Evolutionary conservation across 2,888 invertebrate species (phyloP), one percentile per base, ranked within the genome.

Genomic region (Idaea aversata): DNA sequence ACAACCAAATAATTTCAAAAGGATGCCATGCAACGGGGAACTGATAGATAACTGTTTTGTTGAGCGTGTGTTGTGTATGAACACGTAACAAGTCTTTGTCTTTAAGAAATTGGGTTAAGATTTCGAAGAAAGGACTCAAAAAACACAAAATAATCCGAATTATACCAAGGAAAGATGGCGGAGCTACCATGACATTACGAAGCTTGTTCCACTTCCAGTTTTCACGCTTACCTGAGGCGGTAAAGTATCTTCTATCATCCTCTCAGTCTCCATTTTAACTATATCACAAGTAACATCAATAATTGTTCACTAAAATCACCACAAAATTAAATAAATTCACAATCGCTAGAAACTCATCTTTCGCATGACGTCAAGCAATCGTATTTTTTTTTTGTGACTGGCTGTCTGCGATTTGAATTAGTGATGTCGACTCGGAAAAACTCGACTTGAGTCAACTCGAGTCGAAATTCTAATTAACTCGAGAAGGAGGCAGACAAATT

Each of bases 231-330:
- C 93, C 92, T 93, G 91, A 68, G 90, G 90, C 76, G 90, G 88
- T 82, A 89, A 86, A 71, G 88, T 88, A 71, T 97, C 97, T 94
- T 97, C 97, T 94, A 96, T 96, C 92, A 96, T 95, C 95, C 96
- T 96, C 94, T 97, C 97, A 93, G 97, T 97, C 95, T 97, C 97
- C 97, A 97, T 97, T 95, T 96, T 96, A 94, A 95, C 94, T 95
- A 96, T 95, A 89, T 90, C 91, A 91, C 90, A 84, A 90, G 87
- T 86, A 87, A 89, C 93, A 93, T 91, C 81, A 91, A 93, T 88
- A 83, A 77, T 79, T 81, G 82, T 90, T 81, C 86, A 88, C 84
- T 83, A 78, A 80, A 78, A 85, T 85, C 87, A 84, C 83, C 87
- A 86, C 83, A 75, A 85, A 86, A 80, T 79, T 68, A 88, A 85